Evolutionary conservation across 2,113 vertebrate species (phyloP), one percentile per base, ranked within the genome.

Genomic region (Tachycineta bicolor): DNA sequence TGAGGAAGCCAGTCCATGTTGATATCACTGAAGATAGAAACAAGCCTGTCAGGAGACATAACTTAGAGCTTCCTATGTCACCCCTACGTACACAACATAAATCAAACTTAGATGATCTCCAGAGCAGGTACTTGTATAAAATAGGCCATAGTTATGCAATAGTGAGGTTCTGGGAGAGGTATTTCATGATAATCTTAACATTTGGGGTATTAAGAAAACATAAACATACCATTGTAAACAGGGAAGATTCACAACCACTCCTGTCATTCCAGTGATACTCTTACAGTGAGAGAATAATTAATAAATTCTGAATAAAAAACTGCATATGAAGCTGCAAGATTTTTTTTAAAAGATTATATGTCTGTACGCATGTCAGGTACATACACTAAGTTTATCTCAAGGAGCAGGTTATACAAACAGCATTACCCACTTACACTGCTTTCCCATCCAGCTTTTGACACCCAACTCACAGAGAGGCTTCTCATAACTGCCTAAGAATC

Each of bases 21-120:
- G 86, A 98, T 91, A 97, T 98, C 75, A 90, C 19, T 50, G 97
- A 97, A 93, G 86, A 90, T 78, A 34, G 87, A 79, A 96, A 97
- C 75, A 96, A 95, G 71, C 93, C 91, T 11, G 22, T 87, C 34
- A 92, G 92, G 80, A 98, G 96, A 24, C 79, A 96, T 50, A 94
- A 97, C 23, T 77, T 98, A 80, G 98, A 99, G 24, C 97, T 99
- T 83, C 98, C 99, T 5, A 90, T 91, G 73, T 99, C 99, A 64
- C 99, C 99, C n/a, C 94, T 97, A 37, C 91, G 88, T 68, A 46
- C 52, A 44, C 98, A 98, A 41, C 97, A 98, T n/a, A 93, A 84
- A 24, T 94, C 98, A 90, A 97, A 85, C 68, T 97, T 99, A 56
- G 97, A 97, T 52, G 98, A 98, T 63, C 94, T 97, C 50, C 97